Evolutionary conservation across 1,140 invertebrate genomes (phyloP).

Genomic region (Drosophila bifasciata): DNA sequence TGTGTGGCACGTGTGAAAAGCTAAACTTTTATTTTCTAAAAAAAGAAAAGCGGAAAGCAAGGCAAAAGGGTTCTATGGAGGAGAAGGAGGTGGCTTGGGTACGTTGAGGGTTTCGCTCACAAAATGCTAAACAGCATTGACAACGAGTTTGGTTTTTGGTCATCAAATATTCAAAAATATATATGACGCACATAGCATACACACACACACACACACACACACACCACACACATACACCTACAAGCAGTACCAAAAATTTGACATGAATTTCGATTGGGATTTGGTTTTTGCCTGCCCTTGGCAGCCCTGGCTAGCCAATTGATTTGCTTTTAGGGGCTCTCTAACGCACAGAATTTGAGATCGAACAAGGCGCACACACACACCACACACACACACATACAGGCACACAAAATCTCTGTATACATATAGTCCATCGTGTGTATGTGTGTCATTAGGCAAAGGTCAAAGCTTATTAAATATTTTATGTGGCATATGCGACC

Average conservation of each 20-base stretch:
- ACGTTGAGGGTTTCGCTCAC: slow-evolving; percentile 12
- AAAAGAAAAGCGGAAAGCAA: slow-evolving; percentile 12
- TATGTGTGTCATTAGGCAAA: slow-evolving; percentile 19
- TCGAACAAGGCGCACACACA: not conserved
- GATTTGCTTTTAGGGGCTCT: slow-evolving; percentile 41
- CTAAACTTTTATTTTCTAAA: slow-evolving; percentile 67
- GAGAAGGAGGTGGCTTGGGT: too few species aligned
- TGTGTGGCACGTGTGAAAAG: slow-evolving; percentile 54
- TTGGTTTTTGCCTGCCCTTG: slow-evolving; percentile 32
- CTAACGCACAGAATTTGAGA: slow-evolving; percentile 5
- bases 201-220: not conserved
- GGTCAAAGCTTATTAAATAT: slow-evolving; percentile 39
- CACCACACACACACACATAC: too few species aligned
- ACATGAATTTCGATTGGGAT: slow-evolving; percentile 46
- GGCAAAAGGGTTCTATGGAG: not conserved
- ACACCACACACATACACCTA: not conserved
- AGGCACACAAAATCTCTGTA: not conserved
- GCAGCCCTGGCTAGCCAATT: slow-evolving; percentile 30
- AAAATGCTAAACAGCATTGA: slow-evolving; percentile 41
- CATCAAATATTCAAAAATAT: slow-evolving; percentile 72
- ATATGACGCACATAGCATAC: slow-evolving; percentile 25
- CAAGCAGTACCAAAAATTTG: slow-evolving; percentile 21
- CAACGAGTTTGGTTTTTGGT: slow-evolving; percentile 38
- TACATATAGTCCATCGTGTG: not conserved
- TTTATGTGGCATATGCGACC: slow-evolving; percentile 1